A percentile compares a stretch with the other conserved stretches of the same genome.
These are phyloP conservation scores for Neocrepidodera transversa DNA, from an alignment of 2,888 invertebrate genomes.

Conservation along the genomic window DNA sequence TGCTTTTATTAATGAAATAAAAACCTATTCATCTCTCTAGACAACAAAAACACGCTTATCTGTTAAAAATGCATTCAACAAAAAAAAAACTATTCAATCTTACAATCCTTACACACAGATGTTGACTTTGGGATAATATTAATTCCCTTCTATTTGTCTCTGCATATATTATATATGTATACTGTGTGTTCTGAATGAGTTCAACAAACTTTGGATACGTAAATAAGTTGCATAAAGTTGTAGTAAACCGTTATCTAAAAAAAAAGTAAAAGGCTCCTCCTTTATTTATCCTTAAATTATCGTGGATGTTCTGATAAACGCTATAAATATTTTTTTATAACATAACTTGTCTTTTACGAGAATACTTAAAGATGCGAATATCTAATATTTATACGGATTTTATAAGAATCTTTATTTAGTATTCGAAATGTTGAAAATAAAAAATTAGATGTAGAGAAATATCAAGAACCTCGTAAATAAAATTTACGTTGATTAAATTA, in stretches of 20 bases:
- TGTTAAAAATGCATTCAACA: not conserved
- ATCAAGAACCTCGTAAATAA: too few relatives aligned
- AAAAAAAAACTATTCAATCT: not conserved
- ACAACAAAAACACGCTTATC: not conserved
- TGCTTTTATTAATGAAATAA: too few relatives aligned
- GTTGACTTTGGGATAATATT: conserved; percentile 16
- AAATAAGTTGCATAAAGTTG: conserved; percentile 29
- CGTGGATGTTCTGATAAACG: conserved; percentile 10
- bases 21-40: too few relatives aligned
- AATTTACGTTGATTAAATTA: too few relatives aligned
- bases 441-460: too few relatives aligned
- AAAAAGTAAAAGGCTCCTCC: conserved; percentile 17
- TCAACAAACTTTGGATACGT: conserved; percentile 30
- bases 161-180: conserved; percentile 1
- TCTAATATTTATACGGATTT: too few relatives aligned
- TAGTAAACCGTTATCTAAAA: conserved; percentile 23
- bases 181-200: conserved; percentile 15
- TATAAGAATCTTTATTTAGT: too few relatives aligned
- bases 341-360: too few relatives aligned
- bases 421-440: too few relatives aligned
- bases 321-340: conserved; percentile 2
- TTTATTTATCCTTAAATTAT: conserved; percentile 19
- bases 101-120: conserved; percentile 3
- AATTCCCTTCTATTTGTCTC: conserved; percentile 12
- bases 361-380: too few relatives aligned